Conservation (phyloP, 2,797 vertebrate genomes). For the Danio albolineatus region DNA sequence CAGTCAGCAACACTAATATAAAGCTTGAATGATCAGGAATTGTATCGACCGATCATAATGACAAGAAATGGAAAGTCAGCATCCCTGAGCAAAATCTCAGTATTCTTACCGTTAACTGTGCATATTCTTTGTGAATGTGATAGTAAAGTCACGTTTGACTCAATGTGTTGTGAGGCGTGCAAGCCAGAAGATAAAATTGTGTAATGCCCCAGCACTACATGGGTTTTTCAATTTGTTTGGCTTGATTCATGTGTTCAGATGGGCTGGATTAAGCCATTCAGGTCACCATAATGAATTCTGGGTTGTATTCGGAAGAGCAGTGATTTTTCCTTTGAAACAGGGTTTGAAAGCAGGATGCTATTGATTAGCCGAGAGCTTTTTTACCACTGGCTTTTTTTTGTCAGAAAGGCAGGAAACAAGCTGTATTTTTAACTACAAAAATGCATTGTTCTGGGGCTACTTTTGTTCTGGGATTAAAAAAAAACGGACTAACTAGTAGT, state of each 20-base stretch:
- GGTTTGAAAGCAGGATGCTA: slow-evolving; percentile 38
- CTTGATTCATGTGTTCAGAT: slow-evolving; percentile 18
- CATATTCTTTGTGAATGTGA: neutral
- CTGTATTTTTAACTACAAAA: slow-evolving; percentile 38
- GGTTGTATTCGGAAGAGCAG: slow-evolving; percentile 27
- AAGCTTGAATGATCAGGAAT: too few relatives aligned
- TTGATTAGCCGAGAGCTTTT: slow-evolving; percentile 58
- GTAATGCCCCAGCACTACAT: slow-evolving; percentile 29
- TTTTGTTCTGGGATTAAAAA: neutral
- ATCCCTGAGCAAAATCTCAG: too few relatives aligned
- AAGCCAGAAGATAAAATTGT: slow-evolving; percentile 33
- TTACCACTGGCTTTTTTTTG: slow-evolving; percentile 23
- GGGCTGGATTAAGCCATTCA: slow-evolving; percentile 46
- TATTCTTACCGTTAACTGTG: neutral
- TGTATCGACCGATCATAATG: too few relatives aligned
- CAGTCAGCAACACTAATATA: too few relatives aligned
- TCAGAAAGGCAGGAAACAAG: slow-evolving; percentile 35
- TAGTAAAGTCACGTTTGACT: slow-evolving; percentile 20
- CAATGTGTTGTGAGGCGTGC: neutral
- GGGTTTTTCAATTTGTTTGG: slow-evolving; percentile 37
- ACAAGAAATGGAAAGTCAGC: too few relatives aligned
- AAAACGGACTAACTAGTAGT: neutral
- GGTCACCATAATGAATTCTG: slow-evolving; percentile 41
- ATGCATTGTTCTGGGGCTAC: neutral
- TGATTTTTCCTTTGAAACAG: slow-evolving; percentile 46